Conservation (phyloP, 2,797 vertebrate genomes). For the Ibycter americanus region DNA sequence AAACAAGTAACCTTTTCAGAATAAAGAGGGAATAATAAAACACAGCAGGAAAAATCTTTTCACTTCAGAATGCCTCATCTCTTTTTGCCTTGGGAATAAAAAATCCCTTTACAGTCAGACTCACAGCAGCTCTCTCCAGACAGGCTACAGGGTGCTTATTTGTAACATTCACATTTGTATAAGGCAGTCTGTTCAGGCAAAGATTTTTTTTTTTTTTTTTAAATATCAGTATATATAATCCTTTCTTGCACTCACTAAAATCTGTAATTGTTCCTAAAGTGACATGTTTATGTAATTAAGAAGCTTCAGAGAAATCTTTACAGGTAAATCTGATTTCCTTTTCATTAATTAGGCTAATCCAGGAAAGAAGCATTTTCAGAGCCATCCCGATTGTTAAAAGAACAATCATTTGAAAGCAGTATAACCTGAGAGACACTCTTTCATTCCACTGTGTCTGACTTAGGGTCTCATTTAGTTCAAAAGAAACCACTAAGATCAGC, state of each 20-base stretch:
- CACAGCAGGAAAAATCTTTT: conserved; percentile 81
- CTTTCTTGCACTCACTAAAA: background rate
- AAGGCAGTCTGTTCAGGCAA: background rate
- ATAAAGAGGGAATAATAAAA: conserved; percentile 37
- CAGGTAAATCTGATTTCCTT: background rate
- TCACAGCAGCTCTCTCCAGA: background rate
- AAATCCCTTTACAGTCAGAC: conserved; percentile 76
- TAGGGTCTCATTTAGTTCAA: background rate
- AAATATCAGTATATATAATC: background rate
- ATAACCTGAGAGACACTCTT: background rate
- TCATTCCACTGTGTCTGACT: background rate
- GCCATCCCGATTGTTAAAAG: background rate
- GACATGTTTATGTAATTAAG: background rate
- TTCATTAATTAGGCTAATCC: background rate
- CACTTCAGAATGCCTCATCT: conserved; percentile 78
- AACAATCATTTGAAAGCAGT: background rate
- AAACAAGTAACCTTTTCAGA: background rate
- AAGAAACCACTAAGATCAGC: background rate
- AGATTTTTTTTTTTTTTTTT: too few species aligned
- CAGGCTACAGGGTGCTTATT: background rate
- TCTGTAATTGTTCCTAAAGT: background rate
- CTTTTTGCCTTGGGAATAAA: conserved; percentile 72
- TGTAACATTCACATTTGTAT: background rate
- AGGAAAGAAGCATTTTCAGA: background rate
- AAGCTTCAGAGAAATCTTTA: background rate